phyloP scores from a whole-genome alignment of 2,113 vertebrate species.

The Synodontis membranacea region DNA sequence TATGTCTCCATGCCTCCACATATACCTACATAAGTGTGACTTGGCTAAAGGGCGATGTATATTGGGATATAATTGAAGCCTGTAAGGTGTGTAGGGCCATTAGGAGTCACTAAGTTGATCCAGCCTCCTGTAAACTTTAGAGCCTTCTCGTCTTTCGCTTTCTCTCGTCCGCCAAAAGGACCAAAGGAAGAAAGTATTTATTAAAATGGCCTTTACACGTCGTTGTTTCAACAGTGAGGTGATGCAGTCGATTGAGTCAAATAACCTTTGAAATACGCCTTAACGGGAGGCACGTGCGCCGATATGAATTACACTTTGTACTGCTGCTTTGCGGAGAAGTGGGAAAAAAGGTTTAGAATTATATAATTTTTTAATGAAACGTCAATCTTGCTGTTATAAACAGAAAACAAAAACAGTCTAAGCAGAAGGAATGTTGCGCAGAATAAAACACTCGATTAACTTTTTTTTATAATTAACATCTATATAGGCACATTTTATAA shows the following conservation, averaged over 20 bases:
- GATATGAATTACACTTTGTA: background rate
- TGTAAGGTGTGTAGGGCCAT: constrained; percentile 62
- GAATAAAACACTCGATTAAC: too few relatives aligned
- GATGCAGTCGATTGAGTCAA: constrained; percentile 6
- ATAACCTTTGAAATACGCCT: constrained; percentile 13
- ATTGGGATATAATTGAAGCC: constrained; percentile 61
- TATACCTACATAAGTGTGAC: background rate
- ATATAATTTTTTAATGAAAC: background rate
- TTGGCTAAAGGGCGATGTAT: background rate
- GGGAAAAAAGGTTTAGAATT: background rate
- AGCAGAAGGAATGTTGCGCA: background rate
- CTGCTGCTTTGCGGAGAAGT: background rate
- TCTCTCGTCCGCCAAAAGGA: constrained; percentile 54
- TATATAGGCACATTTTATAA: background rate
- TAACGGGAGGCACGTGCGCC: constrained; percentile 27
- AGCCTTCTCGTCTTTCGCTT: constrained; percentile 69
- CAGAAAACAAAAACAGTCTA: background rate
- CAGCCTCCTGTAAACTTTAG: constrained; percentile 70
- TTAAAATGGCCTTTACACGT: constrained; percentile 26
- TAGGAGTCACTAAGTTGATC: constrained; percentile 57
- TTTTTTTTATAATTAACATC: background rate
- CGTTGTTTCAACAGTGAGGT: constrained; percentile 23
- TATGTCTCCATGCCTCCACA: background rate
- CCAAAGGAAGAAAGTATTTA: constrained; percentile 37
- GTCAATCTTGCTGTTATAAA: background rate